These are phyloP conservation scores for Chrysina gloriosa DNA, from an alignment of 2,888 invertebrate genomes.

Conservation along the genomic window DNA sequence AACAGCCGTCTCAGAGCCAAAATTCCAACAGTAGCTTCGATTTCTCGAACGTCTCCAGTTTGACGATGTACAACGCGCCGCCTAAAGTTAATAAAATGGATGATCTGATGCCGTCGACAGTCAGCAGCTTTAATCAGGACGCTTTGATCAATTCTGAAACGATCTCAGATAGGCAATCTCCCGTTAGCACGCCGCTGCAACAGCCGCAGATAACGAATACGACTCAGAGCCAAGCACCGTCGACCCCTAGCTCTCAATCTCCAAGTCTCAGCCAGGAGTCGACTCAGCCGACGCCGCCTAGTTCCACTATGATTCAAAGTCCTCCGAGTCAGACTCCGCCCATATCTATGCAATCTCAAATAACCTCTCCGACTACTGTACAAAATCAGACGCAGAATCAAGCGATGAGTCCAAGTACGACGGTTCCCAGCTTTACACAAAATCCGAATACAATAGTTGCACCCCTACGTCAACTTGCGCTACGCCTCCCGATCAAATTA, in stretches of 20 bases:
- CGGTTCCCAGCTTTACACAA: constrained; percentile 16
- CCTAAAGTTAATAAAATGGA: constrained; percentile 62
- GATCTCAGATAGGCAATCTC: constrained; percentile 51
- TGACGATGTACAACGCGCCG: constrained; percentile 59
- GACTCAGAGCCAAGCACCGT: constrained; percentile 28
- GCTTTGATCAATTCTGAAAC: constrained; percentile 60
- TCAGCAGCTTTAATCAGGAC: constrained; percentile 56
- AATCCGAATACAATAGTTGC: neutral
- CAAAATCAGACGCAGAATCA: constrained; percentile 45
- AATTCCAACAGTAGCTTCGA: constrained; percentile 59
- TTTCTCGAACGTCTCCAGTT: constrained; percentile 63
- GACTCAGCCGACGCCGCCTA: constrained; percentile 33
- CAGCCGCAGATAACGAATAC: constrained; percentile 41
- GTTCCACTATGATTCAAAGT: constrained; percentile 41
- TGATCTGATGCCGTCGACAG: constrained; percentile 59
- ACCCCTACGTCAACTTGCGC: neutral
- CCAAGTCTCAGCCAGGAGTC: constrained; percentile 39
- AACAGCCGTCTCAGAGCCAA: constrained; percentile 65
- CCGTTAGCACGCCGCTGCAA: constrained; percentile 39
- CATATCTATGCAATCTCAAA: constrained; percentile 39
- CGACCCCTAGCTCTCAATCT: constrained; percentile 28
- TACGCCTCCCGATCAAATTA: constrained; percentile 12
- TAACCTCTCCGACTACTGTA: constrained; percentile 25
- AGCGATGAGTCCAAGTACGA: constrained; percentile 28
- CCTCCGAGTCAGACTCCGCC: constrained; percentile 39